Base-by-base conservation (phyloP, 2,888 invertebrate species). In the Erebia ligea region DNA sequence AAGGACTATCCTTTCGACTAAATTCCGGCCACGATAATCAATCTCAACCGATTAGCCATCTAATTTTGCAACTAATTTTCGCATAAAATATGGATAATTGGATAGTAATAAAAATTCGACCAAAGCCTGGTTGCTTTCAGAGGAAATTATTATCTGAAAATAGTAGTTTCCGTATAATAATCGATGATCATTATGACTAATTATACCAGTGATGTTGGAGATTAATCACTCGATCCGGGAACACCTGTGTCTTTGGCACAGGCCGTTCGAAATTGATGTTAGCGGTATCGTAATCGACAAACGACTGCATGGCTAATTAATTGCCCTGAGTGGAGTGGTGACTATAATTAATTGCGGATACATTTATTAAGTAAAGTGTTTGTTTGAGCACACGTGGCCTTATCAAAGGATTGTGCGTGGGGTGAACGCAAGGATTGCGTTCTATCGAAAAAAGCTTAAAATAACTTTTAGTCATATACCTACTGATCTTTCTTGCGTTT, bases 181-280 rank as follows among this genome's bases (percentile, higher is more conserved):
- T 62, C 62, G 62, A 65, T 65, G 65, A 65, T 65, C 50, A 50
- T 34, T 17, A 56, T 42, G 66, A 57, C 42, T 15, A 42, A 66
- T 57, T 42, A 34, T 25, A 34, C 40, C 70, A 63, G 72, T 57
- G 67, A 50, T 70, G 68, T 66, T 59, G 57, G 65, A 69, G 69
- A 77, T 78, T 76, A 76, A 76, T 77, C 75, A 76, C 73, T 54
- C 62, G 62, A 21, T 62, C 62, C 62, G 69, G 62, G 67, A 71
- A 73, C 75, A 76, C 75, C 70, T 74, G 68, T 71, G 70, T 67
- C 74, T 74, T 74, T 74, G 70, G 70, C 73, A 68, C 75, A 76
- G 74, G 79, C 79, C 79, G 83, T 80, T 75, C 79, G 77, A 78
- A 80, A 86, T 86, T 86, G 84, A 86, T 85, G 78, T 76, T 73